phyloP scores from a whole-genome alignment of 2,797 vertebrate species.

The Acrossocheilus fasciatus region DNA sequence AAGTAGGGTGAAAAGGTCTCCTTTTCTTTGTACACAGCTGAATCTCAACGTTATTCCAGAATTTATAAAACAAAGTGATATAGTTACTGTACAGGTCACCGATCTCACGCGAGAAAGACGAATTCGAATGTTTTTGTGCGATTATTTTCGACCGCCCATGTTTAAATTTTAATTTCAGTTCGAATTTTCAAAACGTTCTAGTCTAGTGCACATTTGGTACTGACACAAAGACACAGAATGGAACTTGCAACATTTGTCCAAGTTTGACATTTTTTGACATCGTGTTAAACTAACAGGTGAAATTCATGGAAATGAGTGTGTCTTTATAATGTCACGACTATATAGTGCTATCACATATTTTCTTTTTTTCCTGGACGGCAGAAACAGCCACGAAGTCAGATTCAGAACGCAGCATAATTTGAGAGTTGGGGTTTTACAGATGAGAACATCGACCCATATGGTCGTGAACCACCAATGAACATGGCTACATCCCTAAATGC shows the following conservation, averaged over 20 bases:
- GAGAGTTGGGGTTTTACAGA: conserved; percentile 45
- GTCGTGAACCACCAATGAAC: conserved; percentile 44
- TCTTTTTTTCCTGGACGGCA: neutral
- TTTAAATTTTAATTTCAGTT: neutral
- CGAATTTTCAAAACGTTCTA: neutral
- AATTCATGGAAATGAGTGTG: neutral
- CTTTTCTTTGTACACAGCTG: conserved; percentile 42
- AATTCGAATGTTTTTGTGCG: neutral
- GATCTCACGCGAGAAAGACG: neutral
- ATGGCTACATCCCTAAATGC: conserved; percentile 36
- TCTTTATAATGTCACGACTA: neutral
- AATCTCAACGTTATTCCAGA: conserved; percentile 42
- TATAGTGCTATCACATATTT: neutral
- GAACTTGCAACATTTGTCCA: neutral
- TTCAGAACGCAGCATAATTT: conserved; percentile 17
- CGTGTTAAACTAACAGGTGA: neutral
- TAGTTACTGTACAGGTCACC: neutral
- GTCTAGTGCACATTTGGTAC: neutral
- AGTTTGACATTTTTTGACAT: neutral
- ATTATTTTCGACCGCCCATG: neutral
- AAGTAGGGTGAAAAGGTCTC: conserved; percentile 26
- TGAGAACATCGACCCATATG: conserved; percentile 54
- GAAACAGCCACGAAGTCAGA: neutral
- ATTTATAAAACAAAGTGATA: conserved; percentile 23
- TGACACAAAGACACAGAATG: neutral